These are phyloP conservation scores for Lamellibrachia luymesi DNA, from an alignment of 1,140 invertebrate species.

Conservation along the genomic window DNA sequence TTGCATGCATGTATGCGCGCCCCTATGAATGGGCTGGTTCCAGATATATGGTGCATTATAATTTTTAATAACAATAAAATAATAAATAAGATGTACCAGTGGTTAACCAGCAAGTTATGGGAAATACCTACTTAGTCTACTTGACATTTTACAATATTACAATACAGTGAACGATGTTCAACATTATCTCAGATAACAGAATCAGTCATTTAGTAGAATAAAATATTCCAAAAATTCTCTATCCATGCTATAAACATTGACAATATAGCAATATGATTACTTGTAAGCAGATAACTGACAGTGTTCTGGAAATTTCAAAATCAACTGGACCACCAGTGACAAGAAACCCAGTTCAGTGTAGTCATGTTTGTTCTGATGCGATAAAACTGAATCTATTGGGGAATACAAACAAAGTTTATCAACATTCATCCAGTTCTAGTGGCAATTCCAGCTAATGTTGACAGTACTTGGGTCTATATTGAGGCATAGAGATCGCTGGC, in stretches of 20 bases:
- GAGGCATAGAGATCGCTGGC: not conserved
- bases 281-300: not conserved
- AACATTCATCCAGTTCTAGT: not conserved
- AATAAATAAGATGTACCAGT: not conserved
- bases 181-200: not conserved
- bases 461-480: not conserved
- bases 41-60: too few species aligned
- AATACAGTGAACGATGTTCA: not conserved
- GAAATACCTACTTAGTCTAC: not conserved
- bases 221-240: not conserved
- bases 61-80: not conserved
- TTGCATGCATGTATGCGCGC: too few species aligned
- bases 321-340: not conserved
- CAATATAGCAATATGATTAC: not conserved
- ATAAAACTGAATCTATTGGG: not conserved
- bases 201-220: not conserved
- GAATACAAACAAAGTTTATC: not conserved
- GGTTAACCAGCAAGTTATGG: not conserved
- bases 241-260: not conserved
- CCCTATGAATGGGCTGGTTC: too few species aligned
- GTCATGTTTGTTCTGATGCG: not conserved
- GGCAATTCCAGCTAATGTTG: not conserved
- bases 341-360: not conserved
- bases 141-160: not conserved
- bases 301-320: not conserved